phyloP scores from a whole-genome alignment of 1,140 invertebrate genomes.

The Trinorchestia longiramus region DNA sequence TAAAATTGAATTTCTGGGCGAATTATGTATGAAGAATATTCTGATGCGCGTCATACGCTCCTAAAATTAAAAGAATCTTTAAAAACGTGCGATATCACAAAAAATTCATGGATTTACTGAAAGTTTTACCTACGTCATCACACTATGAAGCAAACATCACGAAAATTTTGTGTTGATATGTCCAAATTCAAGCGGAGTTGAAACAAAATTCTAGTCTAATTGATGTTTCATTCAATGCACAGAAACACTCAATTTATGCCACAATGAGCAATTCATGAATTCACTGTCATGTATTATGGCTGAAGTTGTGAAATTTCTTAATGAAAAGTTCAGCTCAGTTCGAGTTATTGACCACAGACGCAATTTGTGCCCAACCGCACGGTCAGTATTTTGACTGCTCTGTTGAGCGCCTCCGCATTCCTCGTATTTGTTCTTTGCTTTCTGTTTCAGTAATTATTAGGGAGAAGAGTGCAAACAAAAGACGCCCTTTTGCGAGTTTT shows the following conservation, averaged over 20 bases:
- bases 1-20: no score
- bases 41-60: not conserved
- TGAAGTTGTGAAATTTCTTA: not conserved
- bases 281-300: not conserved
- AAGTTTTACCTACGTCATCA: not conserved
- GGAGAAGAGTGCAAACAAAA: slow-evolving; percentile 31
- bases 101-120: not conserved
- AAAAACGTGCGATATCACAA: not conserved
- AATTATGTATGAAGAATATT: no score
- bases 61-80: not conserved
- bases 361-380: not conserved
- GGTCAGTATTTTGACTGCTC: slow-evolving; percentile 42
- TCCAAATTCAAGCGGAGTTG: not conserved
- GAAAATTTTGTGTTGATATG: not conserved
- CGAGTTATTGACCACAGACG: not conserved
- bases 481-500: slow-evolving; percentile 10
- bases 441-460: slow-evolving; percentile 47
- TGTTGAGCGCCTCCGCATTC: not conserved
- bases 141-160: not conserved
- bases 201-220: not conserved
- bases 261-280: not conserved
- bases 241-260: not conserved
- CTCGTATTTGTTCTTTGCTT: slow-evolving; percentile 29
- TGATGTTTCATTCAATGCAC: no score
- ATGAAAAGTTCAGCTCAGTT: not conserved